These are phyloP conservation scores for Crocallis elinguaria DNA, from an alignment of 2,888 invertebrate genomes.

Conservation along the genomic window DNA sequence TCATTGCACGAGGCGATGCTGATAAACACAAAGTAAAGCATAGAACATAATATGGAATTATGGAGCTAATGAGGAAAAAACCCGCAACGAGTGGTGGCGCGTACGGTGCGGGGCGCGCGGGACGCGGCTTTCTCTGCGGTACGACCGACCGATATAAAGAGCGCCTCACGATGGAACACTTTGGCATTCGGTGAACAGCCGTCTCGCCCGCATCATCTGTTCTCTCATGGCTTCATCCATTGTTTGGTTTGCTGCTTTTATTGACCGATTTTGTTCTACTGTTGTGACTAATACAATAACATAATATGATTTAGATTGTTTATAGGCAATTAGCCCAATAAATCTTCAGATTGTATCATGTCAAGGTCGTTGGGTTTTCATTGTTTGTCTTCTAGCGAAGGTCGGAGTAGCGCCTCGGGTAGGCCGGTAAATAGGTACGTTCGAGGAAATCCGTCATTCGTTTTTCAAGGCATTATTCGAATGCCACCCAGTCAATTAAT, in stretches of 20 bases:
- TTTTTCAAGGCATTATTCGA: conserved; percentile 75
- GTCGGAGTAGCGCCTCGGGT: conserved; percentile 70
- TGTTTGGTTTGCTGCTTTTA: conserved; percentile 65
- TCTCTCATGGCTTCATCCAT: conserved; percentile 62
- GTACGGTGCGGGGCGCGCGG: conserved; percentile 70
- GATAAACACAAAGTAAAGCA: conserved; percentile 74
- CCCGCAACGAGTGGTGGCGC: conserved; percentile 72
- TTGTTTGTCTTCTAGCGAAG: conserved; percentile 81
- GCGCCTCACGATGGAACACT: conserved; percentile 78
- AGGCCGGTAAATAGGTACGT: conserved; percentile 73
- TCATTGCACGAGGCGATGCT: conserved; percentile 65
- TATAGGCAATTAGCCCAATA: conserved; percentile 75
- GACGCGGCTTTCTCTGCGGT: conserved; percentile 82
- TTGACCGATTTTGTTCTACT: conserved; percentile 57
- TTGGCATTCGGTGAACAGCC: conserved; percentile 84
- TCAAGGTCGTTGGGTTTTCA: conserved; percentile 80
- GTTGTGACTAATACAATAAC: conserved; percentile 72
- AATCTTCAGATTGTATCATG: conserved; percentile 73
- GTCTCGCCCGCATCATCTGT: conserved; percentile 79
- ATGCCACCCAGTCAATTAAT: conserved; percentile 56
- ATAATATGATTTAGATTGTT: conserved; percentile 68
- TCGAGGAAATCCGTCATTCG: conserved; percentile 81
- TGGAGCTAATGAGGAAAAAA: conserved; percentile 83
- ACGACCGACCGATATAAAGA: conserved; percentile 79
- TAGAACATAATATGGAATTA: conserved; percentile 73